A percentile compares a stretch with the other conserved stretches of the same genome.
Evolutionary conservation across 2,888 invertebrate genomes (phyloP).

Genomic region (Lochmaea crataegi): DNA sequence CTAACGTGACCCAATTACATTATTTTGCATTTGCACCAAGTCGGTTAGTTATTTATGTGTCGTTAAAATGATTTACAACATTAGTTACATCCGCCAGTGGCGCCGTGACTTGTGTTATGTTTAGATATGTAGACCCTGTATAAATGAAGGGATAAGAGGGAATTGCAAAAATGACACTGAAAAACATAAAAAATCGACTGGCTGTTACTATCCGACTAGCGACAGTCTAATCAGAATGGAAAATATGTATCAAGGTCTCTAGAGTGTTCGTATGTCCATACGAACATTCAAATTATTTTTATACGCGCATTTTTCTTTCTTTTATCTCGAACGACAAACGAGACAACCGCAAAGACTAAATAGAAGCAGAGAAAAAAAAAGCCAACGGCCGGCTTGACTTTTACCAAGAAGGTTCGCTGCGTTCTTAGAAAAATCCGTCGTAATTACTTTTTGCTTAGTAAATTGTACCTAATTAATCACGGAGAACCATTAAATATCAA

Average conservation of each 20-base stretch:
- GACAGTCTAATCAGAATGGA: conserved; percentile 44
- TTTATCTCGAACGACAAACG: conserved; percentile 41
- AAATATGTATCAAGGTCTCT: conserved; percentile 53
- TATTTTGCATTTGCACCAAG: too few relatives aligned
- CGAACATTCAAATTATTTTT: conserved; percentile 61
- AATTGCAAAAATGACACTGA: too few relatives aligned
- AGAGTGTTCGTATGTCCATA: conserved; percentile 54
- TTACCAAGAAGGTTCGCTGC: conserved; percentile 20
- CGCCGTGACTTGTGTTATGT: too few relatives aligned
- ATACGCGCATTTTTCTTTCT: conserved; percentile 49
- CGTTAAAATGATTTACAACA: too few relatives aligned
- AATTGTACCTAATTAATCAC: conserved; percentile 28
- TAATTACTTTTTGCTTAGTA: conserved; percentile 26
- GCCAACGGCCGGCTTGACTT: conserved; percentile 6
- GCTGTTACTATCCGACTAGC: conserved; percentile 52
- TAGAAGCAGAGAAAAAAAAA: neutral
- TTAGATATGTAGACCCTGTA: too few relatives aligned
- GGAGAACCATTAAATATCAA: conserved; percentile 6
- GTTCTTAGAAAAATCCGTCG: conserved; percentile 24
- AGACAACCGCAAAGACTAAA: conserved; percentile 27
- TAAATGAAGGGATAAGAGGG: too few relatives aligned
- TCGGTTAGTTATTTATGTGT: too few relatives aligned
- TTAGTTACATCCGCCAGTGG: too few relatives aligned
- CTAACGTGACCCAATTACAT: too few relatives aligned
- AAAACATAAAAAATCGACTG: too few relatives aligned